Conservation (phyloP, 2,797 vertebrate genomes). For the Uromys caudimaculatus region DNA sequence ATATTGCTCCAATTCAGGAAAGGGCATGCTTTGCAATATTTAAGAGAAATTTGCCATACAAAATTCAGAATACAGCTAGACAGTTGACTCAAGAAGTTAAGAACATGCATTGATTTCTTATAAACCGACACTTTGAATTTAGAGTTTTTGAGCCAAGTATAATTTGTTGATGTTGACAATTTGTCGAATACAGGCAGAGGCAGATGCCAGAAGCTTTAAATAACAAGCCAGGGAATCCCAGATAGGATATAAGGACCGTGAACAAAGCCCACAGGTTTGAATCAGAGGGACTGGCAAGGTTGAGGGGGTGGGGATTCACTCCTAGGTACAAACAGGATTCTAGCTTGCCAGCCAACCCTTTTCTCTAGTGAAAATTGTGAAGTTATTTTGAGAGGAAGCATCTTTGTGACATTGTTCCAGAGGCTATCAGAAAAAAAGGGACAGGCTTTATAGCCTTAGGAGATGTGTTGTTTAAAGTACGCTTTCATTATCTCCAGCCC, state of each 20-base stretch:
- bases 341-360: neutral
- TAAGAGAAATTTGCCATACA: slow-evolving; percentile 16
- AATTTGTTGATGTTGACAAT: slow-evolving; percentile 51
- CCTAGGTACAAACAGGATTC: neutral
- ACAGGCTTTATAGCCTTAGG: slow-evolving; percentile 22
- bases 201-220: neutral
- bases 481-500: neutral
- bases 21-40: neutral
- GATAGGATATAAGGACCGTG: neutral
- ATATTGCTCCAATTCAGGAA: neutral
- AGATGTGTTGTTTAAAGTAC: neutral
- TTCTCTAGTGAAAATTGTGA: slow-evolving; percentile 16
- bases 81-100: slow-evolving; percentile 38
- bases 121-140: slow-evolving; percentile 53
- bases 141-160: slow-evolving; percentile 46
- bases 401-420: slow-evolving; percentile 49
- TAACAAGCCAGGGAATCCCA: neutral
- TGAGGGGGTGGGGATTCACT: neutral
- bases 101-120: slow-evolving; percentile 55
- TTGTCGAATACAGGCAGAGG: neutral
- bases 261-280: neutral
- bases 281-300: neutral
- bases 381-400: slow-evolving; percentile 51
- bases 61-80: slow-evolving; percentile 9
- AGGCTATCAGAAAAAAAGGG: neutral